Evolutionary conservation across 2,888 invertebrate genomes (phyloP).

Genomic region (Napeogenes inachia): DNA sequence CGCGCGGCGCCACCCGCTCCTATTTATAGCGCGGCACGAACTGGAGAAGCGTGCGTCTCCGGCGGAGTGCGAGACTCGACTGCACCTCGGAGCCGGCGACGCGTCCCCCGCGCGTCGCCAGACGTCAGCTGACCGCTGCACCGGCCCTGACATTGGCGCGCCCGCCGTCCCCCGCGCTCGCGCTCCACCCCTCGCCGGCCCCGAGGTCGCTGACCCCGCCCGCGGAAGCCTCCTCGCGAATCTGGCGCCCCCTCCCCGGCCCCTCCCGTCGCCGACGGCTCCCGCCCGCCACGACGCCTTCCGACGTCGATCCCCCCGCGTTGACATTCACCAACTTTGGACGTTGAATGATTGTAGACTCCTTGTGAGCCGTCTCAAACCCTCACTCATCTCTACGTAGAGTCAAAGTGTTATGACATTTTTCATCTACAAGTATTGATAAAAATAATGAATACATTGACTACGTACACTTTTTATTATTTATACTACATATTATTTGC

Average conservation of each 20-base stretch:
- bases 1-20: constrained; percentile 80
- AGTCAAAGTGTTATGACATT: not conserved
- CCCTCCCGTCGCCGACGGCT: constrained; percentile 32
- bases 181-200: constrained; percentile 60
- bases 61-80: constrained; percentile 60
- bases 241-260: constrained; percentile 47
- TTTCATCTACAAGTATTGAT: not conserved
- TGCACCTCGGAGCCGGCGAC: constrained; percentile 60
- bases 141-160: constrained; percentile 77
- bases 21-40: constrained; percentile 56
- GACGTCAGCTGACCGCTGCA: constrained; percentile 78
- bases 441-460: not conserved
- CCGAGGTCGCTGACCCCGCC: constrained; percentile 71
- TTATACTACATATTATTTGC: not conserved
- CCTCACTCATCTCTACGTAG: constrained; percentile 5
- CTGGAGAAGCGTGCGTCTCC: constrained; percentile 54
- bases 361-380: constrained; percentile 13
- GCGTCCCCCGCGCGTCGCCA: constrained; percentile 73
- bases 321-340: constrained; percentile 55
- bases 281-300: constrained; percentile 35
- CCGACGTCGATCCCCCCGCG: constrained; percentile 28
- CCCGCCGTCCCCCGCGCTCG: constrained; percentile 62
- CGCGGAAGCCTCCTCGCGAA: constrained; percentile 73
- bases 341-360: constrained; percentile 53
- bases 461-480: not conserved